Conservation (phyloP, 2,888 invertebrate species). For the Scotopteryx bipunctaria region DNA sequence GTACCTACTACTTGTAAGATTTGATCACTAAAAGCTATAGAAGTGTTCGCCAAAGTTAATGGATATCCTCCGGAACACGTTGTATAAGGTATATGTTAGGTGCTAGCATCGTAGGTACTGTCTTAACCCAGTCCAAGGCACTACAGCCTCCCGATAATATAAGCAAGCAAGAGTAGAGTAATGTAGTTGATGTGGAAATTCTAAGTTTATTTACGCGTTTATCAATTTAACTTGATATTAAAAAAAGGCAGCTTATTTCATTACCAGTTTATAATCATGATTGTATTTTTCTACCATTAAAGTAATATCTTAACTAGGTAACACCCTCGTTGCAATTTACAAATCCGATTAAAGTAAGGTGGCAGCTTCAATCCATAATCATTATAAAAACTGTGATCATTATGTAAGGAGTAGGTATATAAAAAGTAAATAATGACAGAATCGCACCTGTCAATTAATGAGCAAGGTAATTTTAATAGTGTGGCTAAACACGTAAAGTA, state of each 20-base stretch:
- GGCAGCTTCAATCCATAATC: conserved; percentile 20
- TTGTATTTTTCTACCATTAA: conserved; percentile 42
- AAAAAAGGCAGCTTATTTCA: conserved; percentile 38
- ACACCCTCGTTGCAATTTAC: conserved; percentile 31
- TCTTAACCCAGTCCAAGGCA: too few relatives aligned
- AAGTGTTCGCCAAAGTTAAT: too few relatives aligned
- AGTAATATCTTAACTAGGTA: conserved; percentile 53
- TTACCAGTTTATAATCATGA: conserved; percentile 37
- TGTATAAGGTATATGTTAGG: too few relatives aligned
- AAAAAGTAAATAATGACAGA: conserved; percentile 10
- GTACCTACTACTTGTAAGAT: too few relatives aligned
- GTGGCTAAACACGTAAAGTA: conserved; percentile 12
- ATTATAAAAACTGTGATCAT: conserved; percentile 17
- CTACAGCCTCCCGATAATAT: too few relatives aligned
- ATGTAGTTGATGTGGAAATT: too few relatives aligned
- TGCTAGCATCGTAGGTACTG: too few relatives aligned
- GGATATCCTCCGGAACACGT: too few relatives aligned
- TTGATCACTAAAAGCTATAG: too few relatives aligned
- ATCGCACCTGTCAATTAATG: conserved; percentile 24
- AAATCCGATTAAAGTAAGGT: conserved; percentile 27
- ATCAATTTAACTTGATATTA: conserved; percentile 8
- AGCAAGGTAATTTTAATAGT: conserved; percentile 15
- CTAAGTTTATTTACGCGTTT: conserved; percentile 18
- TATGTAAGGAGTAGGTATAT: conserved; percentile 10
- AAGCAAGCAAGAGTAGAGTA: too few relatives aligned